Percentiles rank a stretch among this genome's conserved stretches.
phyloP scores from a whole-genome alignment of 1,140 invertebrate genomes.

The Drosophila erecta region DNA sequence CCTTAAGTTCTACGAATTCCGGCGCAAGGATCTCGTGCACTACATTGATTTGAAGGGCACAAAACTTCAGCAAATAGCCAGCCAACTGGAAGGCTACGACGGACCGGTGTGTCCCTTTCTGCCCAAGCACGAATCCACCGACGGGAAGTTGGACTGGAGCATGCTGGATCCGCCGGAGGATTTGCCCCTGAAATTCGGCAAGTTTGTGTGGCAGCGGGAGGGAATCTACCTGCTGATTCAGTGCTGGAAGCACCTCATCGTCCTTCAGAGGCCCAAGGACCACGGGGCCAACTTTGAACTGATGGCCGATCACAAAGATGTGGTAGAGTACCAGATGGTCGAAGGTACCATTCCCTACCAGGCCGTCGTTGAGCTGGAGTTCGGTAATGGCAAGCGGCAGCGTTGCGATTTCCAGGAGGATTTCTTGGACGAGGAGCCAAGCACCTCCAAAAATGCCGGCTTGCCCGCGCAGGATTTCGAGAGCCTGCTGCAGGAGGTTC shows the following conservation, averaged over 20 bases:
- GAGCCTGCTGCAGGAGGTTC: slow-evolving; percentile 42
- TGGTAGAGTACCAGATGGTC: slow-evolving; percentile 36
- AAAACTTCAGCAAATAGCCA: slow-evolving; percentile 2
- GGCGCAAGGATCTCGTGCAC: slow-evolving; percentile 52
- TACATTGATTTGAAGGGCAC: slow-evolving; percentile 43
- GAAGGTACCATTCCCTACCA: slow-evolving; percentile 47
- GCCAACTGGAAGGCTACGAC: slow-evolving; percentile 31
- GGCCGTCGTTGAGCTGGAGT: slow-evolving; percentile 58
- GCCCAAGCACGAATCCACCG: slow-evolving; percentile 18
- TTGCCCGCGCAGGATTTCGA: slow-evolving; percentile 21
- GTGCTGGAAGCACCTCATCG: slow-evolving; percentile 54
- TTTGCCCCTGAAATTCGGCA: slow-evolving; percentile 49
- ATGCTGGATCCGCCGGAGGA: slow-evolving; percentile 52
- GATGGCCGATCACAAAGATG: slow-evolving; percentile 29
- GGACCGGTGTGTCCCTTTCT: slow-evolving; percentile 58
- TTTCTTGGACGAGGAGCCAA: not conserved
- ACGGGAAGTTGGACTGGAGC: slow-evolving; percentile 21
- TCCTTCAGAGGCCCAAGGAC: slow-evolving; percentile 45
- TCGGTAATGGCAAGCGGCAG: slow-evolving; percentile 44
- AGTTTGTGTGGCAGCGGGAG: slow-evolving; percentile 52
- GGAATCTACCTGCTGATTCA: slow-evolving; percentile 52
- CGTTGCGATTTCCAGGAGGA: slow-evolving; percentile 53
- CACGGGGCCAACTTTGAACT: slow-evolving; percentile 45
- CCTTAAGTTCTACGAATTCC: slow-evolving; percentile 63
- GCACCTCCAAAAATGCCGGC: slow-evolving; percentile 5